Base-by-base conservation (phyloP, 1,140 invertebrate genomes). In the Pachyrhynchus sulphureomaculatus region DNA sequence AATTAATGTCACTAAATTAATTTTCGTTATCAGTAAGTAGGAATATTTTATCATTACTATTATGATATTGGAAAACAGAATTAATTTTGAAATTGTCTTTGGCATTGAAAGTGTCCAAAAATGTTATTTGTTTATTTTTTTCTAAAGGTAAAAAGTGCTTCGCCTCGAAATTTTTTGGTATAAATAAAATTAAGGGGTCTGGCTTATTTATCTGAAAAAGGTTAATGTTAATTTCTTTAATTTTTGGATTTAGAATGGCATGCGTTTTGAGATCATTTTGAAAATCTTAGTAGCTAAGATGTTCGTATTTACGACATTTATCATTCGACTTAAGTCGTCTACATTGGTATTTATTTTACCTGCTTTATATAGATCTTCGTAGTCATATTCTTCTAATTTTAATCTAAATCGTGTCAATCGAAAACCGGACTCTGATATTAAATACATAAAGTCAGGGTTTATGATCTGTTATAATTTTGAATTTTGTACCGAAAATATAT, bases 371-470 rank as follows among this genome's bases (percentile, higher is more conserved):
- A n/a, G n/a, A n/a, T n/a, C n/a, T n/a, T n/a, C n/a, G n/a, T n/a
- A n/a, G n/a, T n/a, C n/a, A n/a, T n/a, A n/a, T n/a, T n/a, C n/a
- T n/a, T n/a, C n/a, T n/a, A n/a, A n/a, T n/a, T n/a, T n/a, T n/a
- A n/a, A n/a, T 51, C 20, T 62, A 12, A 59, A 79, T 45, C 73
- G 51, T 1, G 69, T 65, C 9, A 79, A 55, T 53, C 75, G 26
- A 47, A 62, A 60, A 0, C 51, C 65, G 12, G 68, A 64, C 68
- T 51, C 72, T 76, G 0, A 75, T 66, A 3, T 66, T 61, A 15
- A 64, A 59, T 8, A 79, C 48, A 68, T 71, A 79, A 13, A 49
- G 54, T 17, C 79, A 61, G 0, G 74, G 67, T 49, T 71, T 66
- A 47, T 79, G 76, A 47, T n/a, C n/a, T n/a, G n/a, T n/a, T n/a